Base-by-base conservation (phyloP, 2,113 vertebrate species). In the Calidris pugnax region DNA sequence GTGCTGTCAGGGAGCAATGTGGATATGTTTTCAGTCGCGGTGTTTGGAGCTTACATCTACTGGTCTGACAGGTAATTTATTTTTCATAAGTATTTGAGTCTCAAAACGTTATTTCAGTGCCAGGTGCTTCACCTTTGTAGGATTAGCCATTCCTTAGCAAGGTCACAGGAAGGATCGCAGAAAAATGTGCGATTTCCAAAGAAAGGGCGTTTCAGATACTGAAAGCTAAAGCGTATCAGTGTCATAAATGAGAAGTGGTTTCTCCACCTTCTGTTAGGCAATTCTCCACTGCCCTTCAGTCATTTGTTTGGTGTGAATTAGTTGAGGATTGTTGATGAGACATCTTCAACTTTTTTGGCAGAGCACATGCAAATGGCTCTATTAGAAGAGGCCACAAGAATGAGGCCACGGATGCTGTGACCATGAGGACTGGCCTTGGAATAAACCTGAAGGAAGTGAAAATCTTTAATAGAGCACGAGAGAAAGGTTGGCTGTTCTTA, bases 11-110 rank as follows among this genome's bases (percentile, higher is more conserved):
- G 98, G 95, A 98, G 98, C 98, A 99, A 99, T 92, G 99, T 99
- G 97, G 99, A 99, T 98, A 98, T 99, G 98, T 99, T 99, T 98
- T 99, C 99, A 28, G 98, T 99, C 55, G 98, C 99, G 12, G 99
- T 99, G 98, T 99, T 99, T 72, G 99, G 99, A 94, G 99, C 99
- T 98, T 99, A 99, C 98, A 99, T 99, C 98, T 99, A 99, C 98
- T 99, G 99, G 99, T 99, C 99, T 99, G 99, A 99, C 99, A 99
- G 99, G 99, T 99, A 99, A 99, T 99, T 99, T 98, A 98, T 99
- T 99, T 99, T 98, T 99, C 98, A 97, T 98, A 98, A 98, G 98
- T 97, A 97, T 98, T 98, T 95, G 94, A 98, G 97, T 95, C 97
- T 98, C 95, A 69, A 78, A 98, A 95, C 95, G 96, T 98, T 98